Evolutionary conservation across 2,113 vertebrate species (phyloP).

Genomic region (Odontesthes bonariensis): DNA sequence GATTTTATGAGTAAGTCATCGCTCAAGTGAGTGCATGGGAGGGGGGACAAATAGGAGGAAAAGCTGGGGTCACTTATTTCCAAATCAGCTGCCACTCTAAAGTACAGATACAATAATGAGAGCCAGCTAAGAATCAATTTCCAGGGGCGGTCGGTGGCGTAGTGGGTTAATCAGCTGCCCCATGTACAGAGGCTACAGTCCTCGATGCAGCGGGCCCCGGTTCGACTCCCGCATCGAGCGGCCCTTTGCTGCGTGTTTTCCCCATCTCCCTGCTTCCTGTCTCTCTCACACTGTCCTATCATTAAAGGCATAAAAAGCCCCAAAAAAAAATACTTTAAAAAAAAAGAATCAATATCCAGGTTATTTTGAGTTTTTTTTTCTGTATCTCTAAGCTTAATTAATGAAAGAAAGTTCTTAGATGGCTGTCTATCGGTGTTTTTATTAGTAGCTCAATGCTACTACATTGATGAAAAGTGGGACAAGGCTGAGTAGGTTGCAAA

Average conservation of each 20-base stretch:
- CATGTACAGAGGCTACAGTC: too few relatives aligned
- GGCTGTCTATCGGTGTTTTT: slow-evolving; percentile 58
- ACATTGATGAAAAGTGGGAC: slow-evolving; percentile 27
- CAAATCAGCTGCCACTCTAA: slow-evolving; percentile 39
- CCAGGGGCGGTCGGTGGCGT: too few relatives aligned
- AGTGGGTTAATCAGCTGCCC: too few relatives aligned
- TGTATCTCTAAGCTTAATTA: slow-evolving; percentile 58
- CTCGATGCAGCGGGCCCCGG: too few relatives aligned
- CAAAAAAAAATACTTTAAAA: too few relatives aligned
- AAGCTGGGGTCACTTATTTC: slow-evolving; percentile 42
- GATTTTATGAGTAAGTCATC: slow-evolving; percentile 40
- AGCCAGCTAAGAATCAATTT: neutral
- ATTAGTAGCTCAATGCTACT: slow-evolving; percentile 3
- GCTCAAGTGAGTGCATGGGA: slow-evolving; percentile 14
- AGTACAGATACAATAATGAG: neutral
- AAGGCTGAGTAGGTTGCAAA: slow-evolving; percentile 4
- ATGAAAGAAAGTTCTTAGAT: slow-evolving; percentile 46
- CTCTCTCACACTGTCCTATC: too few relatives aligned
- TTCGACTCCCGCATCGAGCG: too few relatives aligned
- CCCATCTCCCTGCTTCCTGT: too few relatives aligned
- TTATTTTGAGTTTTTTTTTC: slow-evolving; percentile 11
- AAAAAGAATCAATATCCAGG: slow-evolving; percentile 11
- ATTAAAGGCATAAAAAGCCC: too few relatives aligned
- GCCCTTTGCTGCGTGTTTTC: too few relatives aligned
- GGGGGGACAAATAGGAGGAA: neutral